Percentiles rank a stretch among this genome's conserved stretches.
phyloP scores from a whole-genome alignment of 2,888 invertebrate genomes.

The Cerastis rubricosa region DNA sequence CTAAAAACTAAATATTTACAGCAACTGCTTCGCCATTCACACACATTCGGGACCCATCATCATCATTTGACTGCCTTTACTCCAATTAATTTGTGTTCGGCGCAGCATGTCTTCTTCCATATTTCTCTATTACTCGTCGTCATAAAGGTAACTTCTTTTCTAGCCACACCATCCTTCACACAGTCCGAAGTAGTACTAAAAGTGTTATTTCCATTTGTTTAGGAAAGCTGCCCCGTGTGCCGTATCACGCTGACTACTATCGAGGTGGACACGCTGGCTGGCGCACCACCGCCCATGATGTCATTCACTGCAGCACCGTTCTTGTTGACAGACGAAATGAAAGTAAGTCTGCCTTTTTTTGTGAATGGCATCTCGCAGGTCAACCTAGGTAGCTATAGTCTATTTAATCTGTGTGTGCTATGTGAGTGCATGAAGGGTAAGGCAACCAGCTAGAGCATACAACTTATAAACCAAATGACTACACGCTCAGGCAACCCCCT shows the following conservation, averaged over 20 bases:
- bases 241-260: slow-evolving; percentile 91
- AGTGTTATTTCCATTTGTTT: slow-evolving; percentile 37
- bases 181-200: background rate
- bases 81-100: background rate
- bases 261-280: slow-evolving; percentile 92
- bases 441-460: background rate
- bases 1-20: background rate
- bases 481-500: too few species aligned
- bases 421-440: background rate
- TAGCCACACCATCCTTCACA: background rate
- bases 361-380: background rate
- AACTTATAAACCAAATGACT: background rate
- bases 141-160: background rate
- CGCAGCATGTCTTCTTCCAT: background rate
- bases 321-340: slow-evolving; percentile 92
- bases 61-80: background rate
- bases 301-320: slow-evolving; percentile 94
- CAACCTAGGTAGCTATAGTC: background rate
- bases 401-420: background rate
- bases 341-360: slow-evolving; percentile 24
- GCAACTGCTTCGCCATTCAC: background rate
- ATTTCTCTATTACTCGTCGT: background rate
- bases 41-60: background rate
- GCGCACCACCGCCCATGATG: slow-evolving; percentile 93
- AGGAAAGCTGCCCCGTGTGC: slow-evolving; percentile 96